Evolutionary conservation across 2,888 invertebrate species (phyloP).

Genomic region (Eupithecia exiguata): DNA sequence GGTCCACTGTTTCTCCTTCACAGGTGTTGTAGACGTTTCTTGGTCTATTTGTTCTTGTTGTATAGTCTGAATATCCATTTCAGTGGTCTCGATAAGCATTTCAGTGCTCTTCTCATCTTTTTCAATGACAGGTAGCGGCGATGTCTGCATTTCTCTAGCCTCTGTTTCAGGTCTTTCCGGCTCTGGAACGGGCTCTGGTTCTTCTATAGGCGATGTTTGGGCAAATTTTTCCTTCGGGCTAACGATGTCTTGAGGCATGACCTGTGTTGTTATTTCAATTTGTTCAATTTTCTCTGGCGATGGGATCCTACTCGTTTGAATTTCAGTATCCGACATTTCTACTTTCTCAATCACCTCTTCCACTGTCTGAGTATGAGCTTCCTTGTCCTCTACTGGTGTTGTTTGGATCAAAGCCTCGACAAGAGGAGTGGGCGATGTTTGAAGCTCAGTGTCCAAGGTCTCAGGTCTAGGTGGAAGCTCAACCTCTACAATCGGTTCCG

Average conservation of each 20-base stretch:
- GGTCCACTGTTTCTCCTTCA: constrained; percentile 59
- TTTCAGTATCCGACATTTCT: constrained; percentile 69
- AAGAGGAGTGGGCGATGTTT: constrained; percentile 81
- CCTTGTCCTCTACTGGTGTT: constrained; percentile 76
- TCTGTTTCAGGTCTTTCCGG: constrained; percentile 68
- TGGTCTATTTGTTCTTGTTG: constrained; percentile 64
- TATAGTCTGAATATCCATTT: constrained; percentile 71
- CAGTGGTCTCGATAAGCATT: constrained; percentile 68
- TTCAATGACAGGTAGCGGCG: constrained; percentile 68
- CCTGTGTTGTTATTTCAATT: constrained; percentile 83
- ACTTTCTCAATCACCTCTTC: constrained; percentile 71
- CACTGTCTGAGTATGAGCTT: constrained; percentile 72
- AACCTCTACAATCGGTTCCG: constrained; percentile 75
- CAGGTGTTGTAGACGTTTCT: constrained; percentile 72
- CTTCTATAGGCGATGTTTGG: constrained; percentile 73
- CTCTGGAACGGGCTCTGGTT: constrained; percentile 51
- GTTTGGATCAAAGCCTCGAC: constrained; percentile 86
- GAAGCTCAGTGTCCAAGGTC: constrained; percentile 72
- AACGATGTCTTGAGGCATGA: constrained; percentile 70
- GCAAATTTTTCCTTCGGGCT: constrained; percentile 76
- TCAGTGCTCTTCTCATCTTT: constrained; percentile 73
- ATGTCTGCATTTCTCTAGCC: constrained; percentile 82
- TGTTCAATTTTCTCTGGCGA: constrained; percentile 68
- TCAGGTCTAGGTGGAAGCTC: constrained; percentile 59
- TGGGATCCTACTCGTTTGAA: constrained; percentile 72